Percentiles rank a stretch among this genome's conserved stretches.
Conservation (phyloP, 2,113 vertebrate species). For the Narcine bancroftii region DNA sequence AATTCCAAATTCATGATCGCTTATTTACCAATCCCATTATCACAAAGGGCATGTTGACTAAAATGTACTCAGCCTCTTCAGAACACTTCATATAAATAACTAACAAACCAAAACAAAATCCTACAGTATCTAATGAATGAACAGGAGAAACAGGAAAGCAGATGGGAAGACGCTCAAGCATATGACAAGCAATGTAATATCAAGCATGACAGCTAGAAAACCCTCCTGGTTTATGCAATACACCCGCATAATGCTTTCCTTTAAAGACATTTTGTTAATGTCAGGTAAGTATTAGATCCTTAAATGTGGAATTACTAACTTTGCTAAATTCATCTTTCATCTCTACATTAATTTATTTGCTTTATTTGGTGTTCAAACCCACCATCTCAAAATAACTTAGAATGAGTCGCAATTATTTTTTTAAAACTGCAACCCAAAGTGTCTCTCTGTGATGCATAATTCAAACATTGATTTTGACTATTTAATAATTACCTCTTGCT, state of each 20-base stretch:
- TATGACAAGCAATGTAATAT: conserved; percentile 4
- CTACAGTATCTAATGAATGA: neutral
- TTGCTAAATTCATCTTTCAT: neutral
- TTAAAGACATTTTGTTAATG: neutral
- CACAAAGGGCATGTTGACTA: neutral
- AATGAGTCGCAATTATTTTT: neutral
- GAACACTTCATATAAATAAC: neutral
- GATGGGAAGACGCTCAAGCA: neutral
- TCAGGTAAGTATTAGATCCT: neutral
- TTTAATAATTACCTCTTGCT: neutral
- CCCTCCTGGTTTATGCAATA: neutral
- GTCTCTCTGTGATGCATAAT: neutral
- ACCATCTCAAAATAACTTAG: neutral
- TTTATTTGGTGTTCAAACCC: neutral
- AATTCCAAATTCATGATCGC: neutral
- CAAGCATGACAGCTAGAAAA: neutral
- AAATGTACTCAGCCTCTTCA: neutral
- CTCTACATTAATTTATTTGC: neutral
- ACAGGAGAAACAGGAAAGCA: neutral
- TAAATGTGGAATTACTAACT: neutral
- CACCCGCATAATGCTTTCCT: neutral
- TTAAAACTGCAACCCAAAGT: neutral
- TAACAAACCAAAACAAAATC: neutral
- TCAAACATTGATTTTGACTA: neutral
- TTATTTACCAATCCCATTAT: neutral